These are phyloP conservation scores for Tethya wilhelma DNA, from an alignment of 37 sponge, comb jelly and placozoan species.

Conservation along the genomic window DNA sequence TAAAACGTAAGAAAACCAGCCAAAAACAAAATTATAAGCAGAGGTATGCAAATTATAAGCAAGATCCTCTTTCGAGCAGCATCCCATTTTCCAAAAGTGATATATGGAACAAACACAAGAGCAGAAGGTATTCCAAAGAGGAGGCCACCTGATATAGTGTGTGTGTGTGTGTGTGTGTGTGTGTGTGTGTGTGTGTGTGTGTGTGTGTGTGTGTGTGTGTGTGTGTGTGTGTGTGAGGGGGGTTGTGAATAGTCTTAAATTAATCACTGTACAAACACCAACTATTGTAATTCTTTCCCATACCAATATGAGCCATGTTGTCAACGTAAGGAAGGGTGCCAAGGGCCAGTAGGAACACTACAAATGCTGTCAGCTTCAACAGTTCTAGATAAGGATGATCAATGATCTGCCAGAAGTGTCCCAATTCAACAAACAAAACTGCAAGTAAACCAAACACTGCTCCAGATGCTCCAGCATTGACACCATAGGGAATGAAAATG, in stretches of 20 bases:
- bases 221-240: background rate
- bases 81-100: conserved; percentile 93
- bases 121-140: conserved; percentile 89
- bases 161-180: background rate
- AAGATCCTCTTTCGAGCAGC: conserved; percentile 74
- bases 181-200: too few species aligned
- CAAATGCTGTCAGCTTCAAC: conserved; percentile 67
- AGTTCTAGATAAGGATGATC: conserved; percentile 81
- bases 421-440: conserved; percentile 90
- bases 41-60: conserved; percentile 76
- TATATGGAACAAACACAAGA: conserved; percentile 94
- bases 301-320: conserved; percentile 86
- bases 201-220: background rate
- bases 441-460: conserved; percentile 90
- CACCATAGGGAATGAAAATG: conserved; percentile 90
- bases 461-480: conserved; percentile 80
- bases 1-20: conserved; percentile 87
- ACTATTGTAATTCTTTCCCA: background rate
- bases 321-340: conserved; percentile 94
- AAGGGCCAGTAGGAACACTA: conserved; percentile 61
- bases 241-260: background rate
- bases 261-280: background rate
- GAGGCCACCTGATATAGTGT: conserved; percentile 68
- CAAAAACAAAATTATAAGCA: conserved; percentile 71
- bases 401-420: conserved; percentile 92